Evolutionary conservation across 2,113 vertebrate genomes (phyloP), one percentile per base, ranked within the genome.

Genomic region (Oryzias curvinotus): DNA sequence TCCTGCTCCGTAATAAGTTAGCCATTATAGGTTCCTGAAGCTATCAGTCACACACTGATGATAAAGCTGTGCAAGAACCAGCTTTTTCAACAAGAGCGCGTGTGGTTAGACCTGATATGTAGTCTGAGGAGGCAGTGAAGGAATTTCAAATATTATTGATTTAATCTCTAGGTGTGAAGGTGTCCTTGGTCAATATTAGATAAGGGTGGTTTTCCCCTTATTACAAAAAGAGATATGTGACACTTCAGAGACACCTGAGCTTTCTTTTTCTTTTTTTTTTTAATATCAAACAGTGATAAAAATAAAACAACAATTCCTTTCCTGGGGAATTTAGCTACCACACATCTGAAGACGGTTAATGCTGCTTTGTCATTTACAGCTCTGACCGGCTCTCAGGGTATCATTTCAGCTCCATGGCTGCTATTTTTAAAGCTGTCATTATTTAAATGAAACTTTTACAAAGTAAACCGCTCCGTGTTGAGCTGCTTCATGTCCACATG

Each of bases 331-430:
- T 70, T 44, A 58, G 57, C 75, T 71, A 61, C 51, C 25, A 15
- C 48, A 43, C 57, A 36, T 58, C 42, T 36, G 18, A 76, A 61
- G 18, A 55, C 10, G 59, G 52, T 13, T 50, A 23, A 19, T 8
- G 62, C 72, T 50, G 63, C 62, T 70, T 62, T 56, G 62, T 28
- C 80, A 80, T 86, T 88, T 86, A 81, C 81, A 68, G 68, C 47
- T 58, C 36, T n/a, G 55, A 48, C 49, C 21, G 78, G 55, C 54
- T 55, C 44, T 41, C 36, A 63, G 68, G 75, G 57, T 57, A 70
- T 85, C 59, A 84, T 82, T 68, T 65, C 71, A 70, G 68, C 63
- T 73, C 74, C 75, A 64, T 36, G 66, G 66, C 71, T 65, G 58
- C 28, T 60, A 19, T 66, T 68, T 55, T 52, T 16, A 43, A 61